Conservation (phyloP, 2,797 vertebrate genomes). For the Rhinella marina region DNA sequence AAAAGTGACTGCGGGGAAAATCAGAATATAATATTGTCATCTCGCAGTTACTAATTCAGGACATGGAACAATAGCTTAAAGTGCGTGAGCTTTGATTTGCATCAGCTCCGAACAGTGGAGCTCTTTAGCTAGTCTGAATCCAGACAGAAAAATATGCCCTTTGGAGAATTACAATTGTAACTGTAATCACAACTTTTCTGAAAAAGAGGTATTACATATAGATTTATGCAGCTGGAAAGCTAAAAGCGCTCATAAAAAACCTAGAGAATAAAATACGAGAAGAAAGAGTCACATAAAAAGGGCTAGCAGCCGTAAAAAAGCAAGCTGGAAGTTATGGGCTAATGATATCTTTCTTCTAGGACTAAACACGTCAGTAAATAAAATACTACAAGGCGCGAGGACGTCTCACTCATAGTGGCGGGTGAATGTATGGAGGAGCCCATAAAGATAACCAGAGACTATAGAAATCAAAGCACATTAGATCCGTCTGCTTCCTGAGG, state of each 20-base stretch:
- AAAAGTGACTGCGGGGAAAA: conserved; percentile 49
- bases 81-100: conserved; percentile 43
- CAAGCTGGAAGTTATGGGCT: conserved; percentile 39
- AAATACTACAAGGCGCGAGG: conserved; percentile 11
- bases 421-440: background rate
- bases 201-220: conserved; percentile 54
- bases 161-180: conserved; percentile 54
- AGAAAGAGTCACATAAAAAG: conserved; percentile 49
- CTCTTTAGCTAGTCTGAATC: conserved; percentile 45
- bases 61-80: conserved; percentile 49
- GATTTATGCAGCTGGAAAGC: conserved; percentile 56
- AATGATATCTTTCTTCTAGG: conserved; percentile 54
- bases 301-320: conserved; percentile 43
- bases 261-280: conserved; percentile 6
- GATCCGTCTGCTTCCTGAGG: background rate
- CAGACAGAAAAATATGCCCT: conserved; percentile 57
- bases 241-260: conserved; percentile 53
- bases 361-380: conserved; percentile 47
- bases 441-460: background rate
- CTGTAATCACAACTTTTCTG: conserved; percentile 55
- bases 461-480: background rate
- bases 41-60: conserved; percentile 52
- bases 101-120: conserved; percentile 30
- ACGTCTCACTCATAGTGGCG: background rate
- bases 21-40: conserved; percentile 45